phyloP scores from a whole-genome alignment of 1,140 invertebrate genomes.

The Micrasema minimum region DNA sequence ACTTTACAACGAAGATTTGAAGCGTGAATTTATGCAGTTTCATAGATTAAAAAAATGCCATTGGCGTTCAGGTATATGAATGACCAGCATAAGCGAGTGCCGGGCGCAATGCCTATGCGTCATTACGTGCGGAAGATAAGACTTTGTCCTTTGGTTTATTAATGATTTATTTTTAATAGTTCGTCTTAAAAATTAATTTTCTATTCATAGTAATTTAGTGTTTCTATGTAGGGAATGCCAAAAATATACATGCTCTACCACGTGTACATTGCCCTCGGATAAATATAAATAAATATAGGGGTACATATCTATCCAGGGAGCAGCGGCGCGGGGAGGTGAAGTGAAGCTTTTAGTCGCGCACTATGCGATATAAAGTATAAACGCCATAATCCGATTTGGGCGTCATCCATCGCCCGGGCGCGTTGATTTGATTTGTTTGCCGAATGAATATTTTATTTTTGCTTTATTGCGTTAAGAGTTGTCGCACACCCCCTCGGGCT shows the following conservation, averaged over 20 bases:
- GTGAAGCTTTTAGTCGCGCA: slow-evolving; percentile 41
- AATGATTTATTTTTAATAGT: too few relatives aligned
- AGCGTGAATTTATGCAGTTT: too few relatives aligned
- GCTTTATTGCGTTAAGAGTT: slow-evolving; percentile 45
- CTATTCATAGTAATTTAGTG: too few relatives aligned
- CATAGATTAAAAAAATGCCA: too few relatives aligned
- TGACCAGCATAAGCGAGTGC: too few relatives aligned
- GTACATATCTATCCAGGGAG: background rate
- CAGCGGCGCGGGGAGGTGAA: slow-evolving; percentile 16
- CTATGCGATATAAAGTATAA: slow-evolving; percentile 48
- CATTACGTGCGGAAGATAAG: too few relatives aligned
- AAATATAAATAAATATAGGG: slow-evolving; percentile 52
- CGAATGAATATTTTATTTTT: slow-evolving; percentile 53
- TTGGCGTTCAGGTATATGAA: too few relatives aligned
- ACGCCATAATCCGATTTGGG: slow-evolving; percentile 52
- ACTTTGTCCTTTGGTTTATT: too few relatives aligned
- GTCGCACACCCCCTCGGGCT: slow-evolving; percentile 6
- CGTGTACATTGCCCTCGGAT: slow-evolving; percentile 35
- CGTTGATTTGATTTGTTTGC: slow-evolving; percentile 53
- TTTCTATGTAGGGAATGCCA: slow-evolving; percentile 36
- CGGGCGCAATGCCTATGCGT: too few relatives aligned
- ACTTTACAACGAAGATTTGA: too few relatives aligned
- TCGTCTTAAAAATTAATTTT: too few relatives aligned
- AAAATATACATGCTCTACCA: background rate
- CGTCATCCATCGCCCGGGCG: slow-evolving; percentile 50